Percentiles rank a stretch among this genome's conserved stretches.
Conservation (phyloP, 2,797 vertebrate genomes). For the Hippopotamyrus pictus region DNA sequence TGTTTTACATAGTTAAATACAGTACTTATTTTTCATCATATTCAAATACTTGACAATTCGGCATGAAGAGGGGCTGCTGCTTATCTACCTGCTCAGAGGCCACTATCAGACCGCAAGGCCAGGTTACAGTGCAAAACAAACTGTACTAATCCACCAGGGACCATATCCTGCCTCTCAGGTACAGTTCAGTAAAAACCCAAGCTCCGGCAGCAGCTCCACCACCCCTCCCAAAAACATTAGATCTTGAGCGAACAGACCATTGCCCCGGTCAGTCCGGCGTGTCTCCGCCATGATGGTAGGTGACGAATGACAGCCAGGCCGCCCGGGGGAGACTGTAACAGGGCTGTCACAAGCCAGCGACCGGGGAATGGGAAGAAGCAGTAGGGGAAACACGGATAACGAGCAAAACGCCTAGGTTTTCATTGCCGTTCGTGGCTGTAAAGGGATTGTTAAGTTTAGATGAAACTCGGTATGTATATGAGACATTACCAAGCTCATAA, state of each 20-base stretch:
- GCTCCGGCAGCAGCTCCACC: background rate
- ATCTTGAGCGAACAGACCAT: constrained; percentile 48
- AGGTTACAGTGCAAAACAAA: background rate
- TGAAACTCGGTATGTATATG: background rate
- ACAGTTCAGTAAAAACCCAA: background rate
- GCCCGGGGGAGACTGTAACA: constrained; percentile 49
- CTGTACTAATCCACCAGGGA: background rate
- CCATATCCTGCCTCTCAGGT: background rate
- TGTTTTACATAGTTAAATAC: background rate
- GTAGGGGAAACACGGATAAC: constrained; percentile 26
- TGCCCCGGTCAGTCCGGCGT: constrained; percentile 61
- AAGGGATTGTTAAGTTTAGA: background rate
- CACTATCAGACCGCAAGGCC: background rate
- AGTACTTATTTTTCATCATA: background rate
- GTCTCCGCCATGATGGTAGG: constrained; percentile 62
- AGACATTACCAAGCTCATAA: background rate
- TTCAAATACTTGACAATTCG: background rate
- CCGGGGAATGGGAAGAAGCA: constrained; percentile 53
- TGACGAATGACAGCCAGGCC: constrained; percentile 61
- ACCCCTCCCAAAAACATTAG: background rate
- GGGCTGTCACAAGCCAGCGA: constrained; percentile 55
- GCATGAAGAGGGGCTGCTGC: background rate
- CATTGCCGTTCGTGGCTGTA: constrained; percentile 2
- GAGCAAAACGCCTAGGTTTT: background rate
- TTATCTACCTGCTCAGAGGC: background rate